Percentiles rank a stretch among this genome's conserved stretches.
Evolutionary conservation across 2,113 vertebrate genomes (phyloP).

Genomic region (Anguilla rostrata): DNA sequence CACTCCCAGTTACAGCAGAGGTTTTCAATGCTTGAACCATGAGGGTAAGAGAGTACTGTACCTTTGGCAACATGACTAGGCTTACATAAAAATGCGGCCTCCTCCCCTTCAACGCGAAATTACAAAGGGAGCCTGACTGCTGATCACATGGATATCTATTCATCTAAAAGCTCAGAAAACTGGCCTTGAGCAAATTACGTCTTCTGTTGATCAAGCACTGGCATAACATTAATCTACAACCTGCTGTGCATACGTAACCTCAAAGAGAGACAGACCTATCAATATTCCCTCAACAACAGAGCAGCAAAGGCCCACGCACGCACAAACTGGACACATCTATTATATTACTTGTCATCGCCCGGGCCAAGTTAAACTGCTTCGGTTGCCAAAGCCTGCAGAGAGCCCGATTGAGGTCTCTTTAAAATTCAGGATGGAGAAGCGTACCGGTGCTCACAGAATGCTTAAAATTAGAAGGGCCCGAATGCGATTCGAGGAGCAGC

Average conservation of each 20-base stretch:
- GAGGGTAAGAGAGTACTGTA: background rate
- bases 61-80: background rate
- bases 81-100: background rate
- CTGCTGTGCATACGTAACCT: background rate
- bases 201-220: constrained; percentile 12
- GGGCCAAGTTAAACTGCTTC: background rate
- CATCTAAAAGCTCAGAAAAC: background rate
- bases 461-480: background rate
- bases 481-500: background rate
- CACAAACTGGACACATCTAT: background rate
- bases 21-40: background rate
- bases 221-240: background rate
- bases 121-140: background rate
- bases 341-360: background rate
- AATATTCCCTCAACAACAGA: background rate
- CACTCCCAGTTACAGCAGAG: background rate
- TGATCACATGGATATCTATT: background rate
- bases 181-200: background rate
- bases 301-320: background rate
- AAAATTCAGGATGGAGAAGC: background rate
- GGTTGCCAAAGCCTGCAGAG: background rate
- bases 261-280: background rate
- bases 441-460: background rate
- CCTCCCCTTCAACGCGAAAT: background rate
- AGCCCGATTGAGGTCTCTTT: background rate